A percentile compares a stretch with the other conserved stretches of the same genome.
Conservation (phyloP, 2,888 invertebrate species). For the Marronus borbonicus region DNA sequence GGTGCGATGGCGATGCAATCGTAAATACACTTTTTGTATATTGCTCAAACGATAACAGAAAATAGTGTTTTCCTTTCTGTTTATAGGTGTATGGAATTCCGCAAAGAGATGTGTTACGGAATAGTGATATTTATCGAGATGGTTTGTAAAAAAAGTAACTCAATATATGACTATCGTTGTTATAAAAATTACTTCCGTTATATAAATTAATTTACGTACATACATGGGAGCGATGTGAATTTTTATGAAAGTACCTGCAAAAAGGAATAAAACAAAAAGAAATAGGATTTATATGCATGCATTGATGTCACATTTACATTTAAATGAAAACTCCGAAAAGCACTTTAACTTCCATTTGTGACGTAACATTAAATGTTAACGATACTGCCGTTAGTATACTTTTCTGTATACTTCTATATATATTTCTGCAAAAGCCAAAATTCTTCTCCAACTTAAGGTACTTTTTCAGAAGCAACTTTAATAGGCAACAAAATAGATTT, state of each 20-base stretch:
- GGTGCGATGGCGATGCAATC: slow-evolving; percentile 46
- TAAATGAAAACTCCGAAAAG: no score
- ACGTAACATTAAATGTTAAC: no score
- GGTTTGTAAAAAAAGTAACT: slow-evolving; percentile 20
- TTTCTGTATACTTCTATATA: no score
- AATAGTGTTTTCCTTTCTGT: slow-evolving; percentile 42
- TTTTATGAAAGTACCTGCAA: background rate
- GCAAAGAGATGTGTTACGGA: slow-evolving; percentile 5
- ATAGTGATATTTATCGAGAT: slow-evolving; percentile 7
- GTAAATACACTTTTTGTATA: slow-evolving; percentile 57
- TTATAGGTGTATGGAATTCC: slow-evolving; percentile 18
- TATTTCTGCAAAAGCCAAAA: no score
- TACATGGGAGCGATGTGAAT: slow-evolving; percentile 22
- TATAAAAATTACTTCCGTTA: slow-evolving; percentile 5
- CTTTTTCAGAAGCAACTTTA: no score
- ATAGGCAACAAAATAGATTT: no score
- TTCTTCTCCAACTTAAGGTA: no score
- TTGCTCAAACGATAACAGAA: slow-evolving; percentile 56
- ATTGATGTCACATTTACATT: no score
- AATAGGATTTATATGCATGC: no score
- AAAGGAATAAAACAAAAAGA: no score
- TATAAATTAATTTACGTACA: background rate
- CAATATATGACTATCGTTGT: slow-evolving; percentile 28
- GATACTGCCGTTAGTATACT: no score
- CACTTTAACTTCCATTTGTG: no score